A percentile compares a stretch with the other conserved stretches of the same genome.
Conservation (phyloP, 2,888 invertebrate species). For the Monochamus alternatus region DNA sequence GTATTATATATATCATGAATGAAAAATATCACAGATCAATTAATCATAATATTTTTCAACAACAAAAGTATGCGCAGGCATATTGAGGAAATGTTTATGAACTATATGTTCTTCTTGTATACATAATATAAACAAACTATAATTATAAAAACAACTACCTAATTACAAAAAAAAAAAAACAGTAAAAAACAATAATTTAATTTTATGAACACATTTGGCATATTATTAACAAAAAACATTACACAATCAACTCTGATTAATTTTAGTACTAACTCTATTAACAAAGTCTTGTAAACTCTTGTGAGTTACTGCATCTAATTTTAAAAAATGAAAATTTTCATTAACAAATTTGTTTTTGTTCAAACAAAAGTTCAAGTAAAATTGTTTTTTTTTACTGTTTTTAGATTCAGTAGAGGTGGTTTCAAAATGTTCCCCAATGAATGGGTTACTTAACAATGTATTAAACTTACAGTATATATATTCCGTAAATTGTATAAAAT, state of each 20-base stretch:
- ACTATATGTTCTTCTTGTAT: too few relatives aligned
- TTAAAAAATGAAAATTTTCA: constrained; percentile 24
- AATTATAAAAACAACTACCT: too few relatives aligned
- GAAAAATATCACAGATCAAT: too few relatives aligned
- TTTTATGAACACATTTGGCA: background rate
- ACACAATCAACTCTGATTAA: background rate
- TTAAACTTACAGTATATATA: constrained; percentile 10
- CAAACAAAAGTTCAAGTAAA: constrained; percentile 12
- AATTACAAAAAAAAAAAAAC: too few relatives aligned
- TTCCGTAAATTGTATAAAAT: constrained; percentile 24
- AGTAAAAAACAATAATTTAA: too few relatives aligned
- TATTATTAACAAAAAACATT: background rate
- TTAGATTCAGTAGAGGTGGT: background rate
- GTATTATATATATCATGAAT: too few relatives aligned
- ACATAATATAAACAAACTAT: too few relatives aligned
- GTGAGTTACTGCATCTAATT: constrained; percentile 11
- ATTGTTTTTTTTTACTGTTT: background rate
- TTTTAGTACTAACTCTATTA: background rate
- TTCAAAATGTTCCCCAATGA: constrained; percentile 17
- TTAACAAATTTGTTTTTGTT: constrained; percentile 24
- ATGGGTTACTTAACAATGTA: constrained; percentile 4
- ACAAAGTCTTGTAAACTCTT: constrained; percentile 31
- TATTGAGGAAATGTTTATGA: too few relatives aligned
- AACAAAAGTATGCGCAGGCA: too few relatives aligned
- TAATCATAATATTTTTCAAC: too few relatives aligned